Base-by-base conservation (phyloP, 2,888 invertebrate genomes). In the Melinopterus prodromus region DNA sequence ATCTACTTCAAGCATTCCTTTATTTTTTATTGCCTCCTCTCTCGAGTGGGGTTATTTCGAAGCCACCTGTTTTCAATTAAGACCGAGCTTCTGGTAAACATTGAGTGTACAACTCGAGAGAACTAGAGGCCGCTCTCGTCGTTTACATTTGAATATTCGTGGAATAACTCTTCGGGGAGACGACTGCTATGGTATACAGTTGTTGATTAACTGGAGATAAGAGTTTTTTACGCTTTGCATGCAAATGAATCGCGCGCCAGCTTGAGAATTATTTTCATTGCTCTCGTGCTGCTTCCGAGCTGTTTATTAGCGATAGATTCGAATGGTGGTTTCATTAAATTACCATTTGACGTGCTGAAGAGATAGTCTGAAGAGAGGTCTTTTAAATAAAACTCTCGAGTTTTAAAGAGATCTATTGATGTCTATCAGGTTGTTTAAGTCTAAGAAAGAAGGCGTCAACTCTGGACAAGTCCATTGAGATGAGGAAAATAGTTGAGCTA, bases 171-270 rank as follows among this genome's bases (percentile, higher is more conserved):
- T 53, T 53, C 53, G 53, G 9, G 53, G 53, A 53, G 53, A 53
- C 53, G 9, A 26, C 26, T 26, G 26, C 2, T 26, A 26, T 26
- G 26, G 53, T 12, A 12, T 53, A 53, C 53, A 53, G 53, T 53
- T 53, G 53, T 53, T 53, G 53, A 53, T 53, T 53, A 53, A 53
- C 53, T 12, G 53, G 53, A 53, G 53, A 53, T 53, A 53, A 53
- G 53, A 53, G 53, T 53, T 53, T 53, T 53, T 53, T 53, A 53
- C 53, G 53, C 53, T 53, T 53, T 53, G 53, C 53, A 53, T 53
- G 53, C 53, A 53, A 53, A 53, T 53, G 53, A 53, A 53, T 53
- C 53, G 53, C 12, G 7, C 53, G 53, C 53, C 53, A 53, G 53
- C 53, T 53, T 53, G 9, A 12, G 53, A 53, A 53, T 53, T 53